These are phyloP conservation scores for Conomelus anceps DNA, from an alignment of 2,888 invertebrate genomes.

Conservation along the genomic window DNA sequence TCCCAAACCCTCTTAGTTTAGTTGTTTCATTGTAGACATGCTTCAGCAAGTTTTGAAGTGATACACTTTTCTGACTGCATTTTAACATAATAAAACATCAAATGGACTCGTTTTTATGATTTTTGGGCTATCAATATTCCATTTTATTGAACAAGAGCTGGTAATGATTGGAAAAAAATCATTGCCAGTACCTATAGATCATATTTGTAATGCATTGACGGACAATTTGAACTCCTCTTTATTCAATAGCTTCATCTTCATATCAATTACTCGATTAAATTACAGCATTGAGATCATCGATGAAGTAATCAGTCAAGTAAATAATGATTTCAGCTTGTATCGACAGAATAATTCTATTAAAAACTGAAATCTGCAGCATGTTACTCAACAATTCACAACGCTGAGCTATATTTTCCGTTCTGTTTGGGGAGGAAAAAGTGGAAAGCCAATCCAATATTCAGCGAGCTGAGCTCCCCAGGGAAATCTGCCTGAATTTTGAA, in stretches of 20 bases:
- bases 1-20: too few species aligned
- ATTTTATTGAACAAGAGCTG: too few species aligned
- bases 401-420: background rate
- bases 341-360: background rate
- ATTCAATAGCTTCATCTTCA: background rate
- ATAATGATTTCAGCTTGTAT: background rate
- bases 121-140: too few species aligned
- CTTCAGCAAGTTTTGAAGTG: too few species aligned
- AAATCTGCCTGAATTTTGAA: background rate
- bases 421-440: background rate
- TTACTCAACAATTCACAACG: background rate
- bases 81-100: too few species aligned
- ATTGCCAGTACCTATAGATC: too few species aligned
- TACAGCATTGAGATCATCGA: too few species aligned
- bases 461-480: background rate
- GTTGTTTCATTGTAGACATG: too few species aligned
- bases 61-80: too few species aligned
- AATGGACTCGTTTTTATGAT: too few species aligned
- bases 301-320: background rate
- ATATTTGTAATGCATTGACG: too few species aligned
- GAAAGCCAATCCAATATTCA: background rate
- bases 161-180: too few species aligned
- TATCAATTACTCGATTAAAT: background rate
- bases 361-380: background rate
- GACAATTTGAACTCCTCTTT: background rate